phyloP scores from a whole-genome alignment of 2,797 vertebrate genomes.

The Clarias fuscus region DNA sequence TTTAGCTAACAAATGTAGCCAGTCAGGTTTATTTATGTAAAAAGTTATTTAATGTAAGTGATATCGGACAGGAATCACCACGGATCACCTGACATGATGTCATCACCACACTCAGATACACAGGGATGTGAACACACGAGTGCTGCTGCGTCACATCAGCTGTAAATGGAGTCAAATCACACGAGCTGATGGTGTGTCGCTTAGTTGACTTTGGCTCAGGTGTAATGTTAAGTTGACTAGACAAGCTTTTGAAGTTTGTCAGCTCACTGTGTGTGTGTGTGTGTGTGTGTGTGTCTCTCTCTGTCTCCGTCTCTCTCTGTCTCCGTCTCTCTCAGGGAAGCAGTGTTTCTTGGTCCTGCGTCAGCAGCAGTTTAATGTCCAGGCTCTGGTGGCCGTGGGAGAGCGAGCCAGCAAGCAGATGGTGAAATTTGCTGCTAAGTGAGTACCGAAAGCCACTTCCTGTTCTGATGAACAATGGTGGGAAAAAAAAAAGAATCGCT shows the following conservation, averaged over 20 bases:
- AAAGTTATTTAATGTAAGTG: not conserved
- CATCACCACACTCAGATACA: too few relatives aligned
- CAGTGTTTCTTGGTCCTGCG: conserved; percentile 97
- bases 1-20: not conserved
- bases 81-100: too few relatives aligned
- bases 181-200: not conserved
- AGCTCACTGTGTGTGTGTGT: not conserved
- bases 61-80: too few relatives aligned
- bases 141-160: too few relatives aligned
- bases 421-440: conserved; percentile 99
- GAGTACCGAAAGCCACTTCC: conserved; percentile 90
- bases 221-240: not conserved
- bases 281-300: not conserved
- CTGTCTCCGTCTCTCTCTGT: conserved; percentile 47
- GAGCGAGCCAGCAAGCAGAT: conserved; percentile 99
- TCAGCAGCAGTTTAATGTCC: conserved; percentile 98
- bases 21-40: not conserved
- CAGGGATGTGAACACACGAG: too few relatives aligned
- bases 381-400: conserved; percentile 96
- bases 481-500: conserved; percentile 74
- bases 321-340: conserved; percentile 77
- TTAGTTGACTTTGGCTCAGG: not conserved
- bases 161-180: too few relatives aligned
- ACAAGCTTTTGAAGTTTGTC: not conserved
- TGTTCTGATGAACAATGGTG: conserved; percentile 93